phyloP scores from a whole-genome alignment of 1,140 invertebrate species.

The Drosophila pallidifrons region DNA sequence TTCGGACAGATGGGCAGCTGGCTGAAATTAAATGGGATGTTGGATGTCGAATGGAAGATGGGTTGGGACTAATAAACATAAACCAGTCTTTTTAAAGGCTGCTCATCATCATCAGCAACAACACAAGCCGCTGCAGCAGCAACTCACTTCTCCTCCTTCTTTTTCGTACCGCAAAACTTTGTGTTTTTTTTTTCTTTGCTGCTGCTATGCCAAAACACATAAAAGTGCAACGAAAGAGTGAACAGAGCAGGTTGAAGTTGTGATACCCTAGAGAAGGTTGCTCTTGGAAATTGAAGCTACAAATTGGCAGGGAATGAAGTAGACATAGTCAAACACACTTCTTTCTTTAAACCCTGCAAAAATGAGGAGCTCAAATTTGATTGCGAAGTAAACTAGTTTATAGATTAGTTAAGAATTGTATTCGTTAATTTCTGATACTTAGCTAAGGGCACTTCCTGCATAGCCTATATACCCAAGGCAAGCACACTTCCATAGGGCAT shows the following conservation, averaged over 20 bases:
- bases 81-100: conserved; percentile 82
- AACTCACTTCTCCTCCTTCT: conserved; percentile 39
- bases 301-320: too few species aligned
- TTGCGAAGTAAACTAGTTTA: too few species aligned
- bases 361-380: too few species aligned
- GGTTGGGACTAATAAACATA: conserved; percentile 73
- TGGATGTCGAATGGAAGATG: not conserved
- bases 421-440: too few species aligned
- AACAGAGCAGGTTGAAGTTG: conserved; percentile 10
- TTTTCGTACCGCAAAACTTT: conserved; percentile 50
- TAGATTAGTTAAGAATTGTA: too few species aligned
- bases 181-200: not conserved
- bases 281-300: too few species aligned
- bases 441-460: too few species aligned
- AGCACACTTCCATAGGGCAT: not conserved
- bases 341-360: too few species aligned
- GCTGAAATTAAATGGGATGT: too few species aligned
- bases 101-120: conserved; percentile 68
- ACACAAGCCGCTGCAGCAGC: conserved; percentile 20
- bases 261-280: not conserved
- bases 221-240: conserved; percentile 58
- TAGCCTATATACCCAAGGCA: too few species aligned
- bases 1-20: conserved; percentile 4
- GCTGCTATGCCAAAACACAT: conserved; percentile 69
- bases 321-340: too few species aligned